These are phyloP conservation scores for Dioctria linearis DNA, from an alignment of 2,888 invertebrate species.

Conservation along the genomic window DNA sequence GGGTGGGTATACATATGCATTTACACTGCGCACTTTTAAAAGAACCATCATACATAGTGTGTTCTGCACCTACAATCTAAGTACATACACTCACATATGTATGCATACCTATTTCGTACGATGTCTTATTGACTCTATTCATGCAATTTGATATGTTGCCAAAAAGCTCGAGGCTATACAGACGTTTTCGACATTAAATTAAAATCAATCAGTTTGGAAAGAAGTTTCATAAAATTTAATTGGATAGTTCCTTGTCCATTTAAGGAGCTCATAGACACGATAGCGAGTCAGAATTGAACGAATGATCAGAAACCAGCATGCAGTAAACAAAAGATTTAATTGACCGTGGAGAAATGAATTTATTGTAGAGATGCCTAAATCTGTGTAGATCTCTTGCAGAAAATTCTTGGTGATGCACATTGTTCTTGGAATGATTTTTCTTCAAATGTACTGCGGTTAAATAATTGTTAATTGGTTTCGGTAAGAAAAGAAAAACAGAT, in stretches of 20 bases:
- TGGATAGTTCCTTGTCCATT: slow-evolving; percentile 14
- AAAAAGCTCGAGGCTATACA: slow-evolving; percentile 20
- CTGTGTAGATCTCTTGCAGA: slow-evolving; percentile 20
- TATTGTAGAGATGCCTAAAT: slow-evolving; percentile 29
- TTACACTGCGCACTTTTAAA: no score
- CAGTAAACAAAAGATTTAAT: slow-evolving; percentile 10
- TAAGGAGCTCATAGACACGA: neutral
- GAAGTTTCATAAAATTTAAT: slow-evolving; percentile 7
- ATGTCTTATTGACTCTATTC: slow-evolving; percentile 22
- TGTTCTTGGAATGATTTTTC: slow-evolving; percentile 12
- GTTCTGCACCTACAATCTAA: no score
- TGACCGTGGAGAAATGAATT: slow-evolving; percentile 6
- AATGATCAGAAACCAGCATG: slow-evolving; percentile 8
- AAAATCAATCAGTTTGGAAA: slow-evolving; percentile 20
- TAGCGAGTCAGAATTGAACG: slow-evolving; percentile 5
- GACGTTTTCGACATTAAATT: neutral
- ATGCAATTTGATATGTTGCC: slow-evolving; percentile 29
- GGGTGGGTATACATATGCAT: neutral
- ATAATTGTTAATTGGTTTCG: slow-evolving; percentile 25
- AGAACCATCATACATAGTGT: no score
- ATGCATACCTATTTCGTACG: neutral
- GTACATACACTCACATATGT: no score
- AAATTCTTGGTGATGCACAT: slow-evolving; percentile 5
- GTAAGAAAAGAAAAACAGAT: slow-evolving; percentile 12
- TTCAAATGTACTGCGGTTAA: slow-evolving; percentile 5